Evolutionary conservation across 1,140 invertebrate species (phyloP), one percentile per base, ranked within the genome.

Genomic region (Ruditapes philippinarum): DNA sequence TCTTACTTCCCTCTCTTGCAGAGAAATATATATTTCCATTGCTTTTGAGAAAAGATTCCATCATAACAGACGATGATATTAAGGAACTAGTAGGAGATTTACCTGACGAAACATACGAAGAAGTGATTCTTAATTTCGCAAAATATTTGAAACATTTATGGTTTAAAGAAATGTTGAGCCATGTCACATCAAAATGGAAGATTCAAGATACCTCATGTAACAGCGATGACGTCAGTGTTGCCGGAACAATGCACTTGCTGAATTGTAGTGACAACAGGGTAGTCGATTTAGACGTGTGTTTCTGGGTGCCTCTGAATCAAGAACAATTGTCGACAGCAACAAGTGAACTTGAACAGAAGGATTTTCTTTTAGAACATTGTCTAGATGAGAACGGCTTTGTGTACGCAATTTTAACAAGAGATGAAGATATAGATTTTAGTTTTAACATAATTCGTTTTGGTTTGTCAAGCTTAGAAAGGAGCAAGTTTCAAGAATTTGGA

Each of bases 271-370:
- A 78, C 42, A 54, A 54, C 12, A 49, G n/a, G 22, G 22, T 7
- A 36, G 28, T 78, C 1, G 74, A 78, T 19, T 19, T 78, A 4
- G 74, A 78, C 22, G 45, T 78, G 9, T 78, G 74, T 54, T 78
- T 78, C 45, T 78, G 74, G 74, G 31, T 78, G 9, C 49, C 74
- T 9, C 28, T 78, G 0, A 17, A 49, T 31, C 14, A 45, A 51
- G 49, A 19, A 11, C 0, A 22, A 19, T 22, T 78, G 74, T 57
- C 49, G 3, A 51, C 33, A 51, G 49, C 74, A 22, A n/a, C 14
- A 38, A 19, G 9, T 28, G 45, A 78, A 9, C 17, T 78, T 36
- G 28, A 14, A 36, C 74, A 78, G 9, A 31, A 28, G 28, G 22
- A 78, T 33, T 51, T 57, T 28, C 28, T 78, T 17, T 5, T 33